Base-by-base conservation (phyloP, 2,113 vertebrate genomes). In the Grallaria varia region DNA sequence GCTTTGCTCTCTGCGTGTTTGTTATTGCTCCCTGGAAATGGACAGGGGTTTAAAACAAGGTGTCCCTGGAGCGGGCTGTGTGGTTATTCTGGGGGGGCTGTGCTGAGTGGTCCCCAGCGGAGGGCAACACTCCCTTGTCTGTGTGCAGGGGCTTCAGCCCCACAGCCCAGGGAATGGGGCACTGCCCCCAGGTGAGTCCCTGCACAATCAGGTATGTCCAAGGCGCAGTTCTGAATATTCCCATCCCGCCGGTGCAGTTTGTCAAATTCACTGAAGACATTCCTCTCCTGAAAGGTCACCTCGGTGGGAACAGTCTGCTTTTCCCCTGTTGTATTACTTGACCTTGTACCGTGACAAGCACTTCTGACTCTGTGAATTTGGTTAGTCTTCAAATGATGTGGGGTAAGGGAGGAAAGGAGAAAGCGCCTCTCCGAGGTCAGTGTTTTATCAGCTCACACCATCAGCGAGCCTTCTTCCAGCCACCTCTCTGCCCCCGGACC, bases 321-420 rank as follows among this genome's bases (percentile, higher is more conserved):
- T 67, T 35, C 59, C 53, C 64, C 44, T 15, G 28, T 23, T 52
- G 63, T 9, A 8, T 10, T 19, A 9, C 23, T 25, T 11, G 23
- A 24, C 12, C 12, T 4, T 12, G 37, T 17, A 23, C 37, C 0
- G 0, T 35, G 63, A 33, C 40, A 17, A 58, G 45, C 4, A 4
- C 33, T 77, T 63, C n/a, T 1, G 12, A 25, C 24, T 7, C 56
- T 7, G 12, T 76, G 73, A 52, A n/a, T 37, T 55, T 53, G 25
- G 39, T 47, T 3, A 45, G 18, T 33, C 23, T 56, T 67, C 39
- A 31, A 53, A 73, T 52, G 45, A 40, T 3, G 4, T 13, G 4
- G 83, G 49, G 24, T 44, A n/a, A 44, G 71, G 76, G 37, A 8
- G 17, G 3, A 58, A 74, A 64, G 35, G 18, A 58, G 67, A 77